Evolutionary conservation across 2,888 invertebrate genomes (phyloP).

Genomic region (Carcina quercana): DNA sequence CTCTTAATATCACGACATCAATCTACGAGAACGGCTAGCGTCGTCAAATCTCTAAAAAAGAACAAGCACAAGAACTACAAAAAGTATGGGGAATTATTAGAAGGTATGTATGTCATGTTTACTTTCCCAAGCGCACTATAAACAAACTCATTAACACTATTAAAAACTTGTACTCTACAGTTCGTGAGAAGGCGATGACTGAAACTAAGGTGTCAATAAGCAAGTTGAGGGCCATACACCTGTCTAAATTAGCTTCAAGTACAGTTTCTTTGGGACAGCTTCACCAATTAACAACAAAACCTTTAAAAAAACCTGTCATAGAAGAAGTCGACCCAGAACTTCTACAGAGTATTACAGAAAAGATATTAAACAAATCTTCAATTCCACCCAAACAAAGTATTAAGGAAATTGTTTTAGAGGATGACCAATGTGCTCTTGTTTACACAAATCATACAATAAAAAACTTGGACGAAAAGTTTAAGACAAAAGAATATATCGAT

Average conservation of each 20-base stretch:
- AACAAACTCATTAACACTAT: constrained; percentile 15
- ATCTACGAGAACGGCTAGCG: constrained; percentile 58
- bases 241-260: constrained; percentile 78
- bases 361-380: constrained; percentile 44
- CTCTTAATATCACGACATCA: constrained; percentile 44
- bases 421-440: constrained; percentile 61
- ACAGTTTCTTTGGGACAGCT: constrained; percentile 73
- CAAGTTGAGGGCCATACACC: constrained; percentile 78
- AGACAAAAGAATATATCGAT: constrained; percentile 49
- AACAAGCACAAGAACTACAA: constrained; percentile 62
- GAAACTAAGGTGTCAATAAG: constrained; percentile 80
- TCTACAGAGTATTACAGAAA: constrained; percentile 54
- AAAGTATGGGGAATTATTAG: constrained; percentile 79
- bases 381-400: constrained; percentile 20
- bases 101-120: constrained; percentile 72
- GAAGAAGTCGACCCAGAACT: constrained; percentile 57
- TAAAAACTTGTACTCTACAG: constrained; percentile 50
- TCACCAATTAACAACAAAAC: constrained; percentile 66
- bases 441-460: constrained; percentile 50
- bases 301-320: constrained; percentile 26
- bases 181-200: constrained; percentile 75
- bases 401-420: constrained; percentile 40
- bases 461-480: constrained; percentile 43
- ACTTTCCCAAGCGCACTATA: constrained; percentile 12
- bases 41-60: constrained; percentile 47